Evolutionary conservation across 2,113 vertebrate genomes (phyloP), one percentile per base, ranked within the genome.

Genomic region (Dryoscopus gambensis): DNA sequence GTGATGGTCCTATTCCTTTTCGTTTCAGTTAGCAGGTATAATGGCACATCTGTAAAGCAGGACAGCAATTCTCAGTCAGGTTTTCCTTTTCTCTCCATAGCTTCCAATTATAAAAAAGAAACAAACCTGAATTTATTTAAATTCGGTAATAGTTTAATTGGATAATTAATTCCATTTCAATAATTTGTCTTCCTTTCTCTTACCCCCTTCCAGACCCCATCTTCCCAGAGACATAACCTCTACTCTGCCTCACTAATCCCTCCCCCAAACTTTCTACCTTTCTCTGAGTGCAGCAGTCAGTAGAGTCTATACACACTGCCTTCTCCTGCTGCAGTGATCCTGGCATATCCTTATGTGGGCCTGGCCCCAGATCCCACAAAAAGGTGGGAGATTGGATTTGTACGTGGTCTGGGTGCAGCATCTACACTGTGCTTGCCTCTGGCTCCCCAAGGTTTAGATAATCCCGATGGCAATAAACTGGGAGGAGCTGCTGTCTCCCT

Each of bases 271-370:
- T 65, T 79, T 37, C 28, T 56, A 7, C 9, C 14, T 70, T 91
- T 74, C 39, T 30, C 23, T 42, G 52, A 35, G 21, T 15, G 15
- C 23, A 82, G 33, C n/a, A 69, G 16, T 60, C 14, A 23, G n/a
- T 16, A 46, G 2, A n/a, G 40, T 31, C n/a, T 49, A 5, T 49
- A 49, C 2, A 17, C 7, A 12, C 21, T 15, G 25, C 40, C n/a
- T 67, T 75, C 39, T 71, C 6, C 50, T 21, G 8, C 40, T 93
- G 49, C 49, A 83, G 40, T 2, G 5, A 37, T 69, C 13, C 24
- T 49, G 40, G 24, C 7, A 83, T 75, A 63, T 19, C 8, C 16
- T 30, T 83, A 0, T 0, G 0, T 50, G 23, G 7, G 6, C 12
- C 30, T 79, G 57, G 42, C 27, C 22, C 15, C 60, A 69, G 16